Evolutionary conservation across 1,140 invertebrate species (phyloP).

Genomic region (Drosophila persimilis): DNA sequence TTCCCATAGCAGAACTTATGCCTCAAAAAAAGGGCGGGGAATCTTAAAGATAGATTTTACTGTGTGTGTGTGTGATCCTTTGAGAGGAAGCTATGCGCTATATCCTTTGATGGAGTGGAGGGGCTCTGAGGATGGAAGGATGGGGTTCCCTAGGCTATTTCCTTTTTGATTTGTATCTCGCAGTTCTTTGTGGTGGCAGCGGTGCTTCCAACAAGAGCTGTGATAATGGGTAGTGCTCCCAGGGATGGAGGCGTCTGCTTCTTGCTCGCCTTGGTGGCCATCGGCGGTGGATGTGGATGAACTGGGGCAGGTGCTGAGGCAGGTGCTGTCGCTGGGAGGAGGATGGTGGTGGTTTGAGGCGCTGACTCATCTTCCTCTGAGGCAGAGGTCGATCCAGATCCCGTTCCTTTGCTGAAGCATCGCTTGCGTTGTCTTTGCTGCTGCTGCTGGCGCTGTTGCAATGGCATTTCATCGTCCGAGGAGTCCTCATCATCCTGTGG

Average conservation of each 20-base stretch:
- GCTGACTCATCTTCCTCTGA: conserved; percentile 5
- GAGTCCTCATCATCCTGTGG: conserved; percentile 27
- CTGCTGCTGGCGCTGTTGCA: conserved; percentile 56
- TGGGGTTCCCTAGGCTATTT: conserved; percentile 62
- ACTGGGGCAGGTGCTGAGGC: conserved; percentile 22
- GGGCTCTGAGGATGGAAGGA: not conserved
- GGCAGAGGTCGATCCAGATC: conserved; percentile 9
- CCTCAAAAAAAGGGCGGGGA: conserved; percentile 6
- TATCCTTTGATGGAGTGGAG: not conserved
- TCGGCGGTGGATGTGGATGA: conserved; percentile 35
- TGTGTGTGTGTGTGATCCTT: conserved; percentile 12
- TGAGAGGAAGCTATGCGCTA: conserved; percentile 26
- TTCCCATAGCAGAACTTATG: conserved; percentile 23
- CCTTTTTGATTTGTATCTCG: conserved; percentile 82
- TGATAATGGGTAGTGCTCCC: conserved; percentile 24
- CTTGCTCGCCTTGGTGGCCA: conserved; percentile 69
- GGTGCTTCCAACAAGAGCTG: conserved; percentile 19
- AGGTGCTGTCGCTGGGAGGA: conserved; percentile 15
- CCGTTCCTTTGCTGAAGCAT: conserved; percentile 16
- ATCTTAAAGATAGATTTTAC: conserved; percentile 5
- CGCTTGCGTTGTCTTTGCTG: conserved; percentile 20
- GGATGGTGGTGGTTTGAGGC: conserved; percentile 5
- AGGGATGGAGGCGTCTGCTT: conserved; percentile 59
- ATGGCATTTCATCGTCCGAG: conserved; percentile 59
- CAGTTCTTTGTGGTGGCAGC: conserved; percentile 71